Percentiles rank a stretch among this genome's conserved stretches.
Evolutionary conservation across 2,113 vertebrate genomes (phyloP).

Genomic region (Brachyistius frenatus): DNA sequence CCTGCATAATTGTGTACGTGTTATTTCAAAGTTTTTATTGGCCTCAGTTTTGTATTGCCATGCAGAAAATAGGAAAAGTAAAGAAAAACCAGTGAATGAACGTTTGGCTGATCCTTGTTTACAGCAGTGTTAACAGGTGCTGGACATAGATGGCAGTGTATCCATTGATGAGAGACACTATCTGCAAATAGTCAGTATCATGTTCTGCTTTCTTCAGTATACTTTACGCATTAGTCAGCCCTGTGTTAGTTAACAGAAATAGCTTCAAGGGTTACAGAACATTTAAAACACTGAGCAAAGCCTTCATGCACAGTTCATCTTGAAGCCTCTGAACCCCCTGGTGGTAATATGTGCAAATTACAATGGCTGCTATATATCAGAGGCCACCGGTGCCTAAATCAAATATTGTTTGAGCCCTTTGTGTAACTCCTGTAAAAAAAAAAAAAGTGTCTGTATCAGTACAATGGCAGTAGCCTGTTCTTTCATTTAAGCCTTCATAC

Average conservation of each 20-base stretch:
- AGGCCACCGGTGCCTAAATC: constrained; percentile 11
- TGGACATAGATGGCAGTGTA: no score
- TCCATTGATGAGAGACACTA: background rate
- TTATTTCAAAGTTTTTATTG: no score
- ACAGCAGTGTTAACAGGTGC: no score
- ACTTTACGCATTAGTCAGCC: constrained; percentile 2
- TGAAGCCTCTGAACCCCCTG: constrained; percentile 55
- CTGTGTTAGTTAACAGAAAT: constrained; percentile 2
- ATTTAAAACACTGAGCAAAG: background rate
- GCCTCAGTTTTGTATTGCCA: no score
- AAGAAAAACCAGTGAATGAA: no score
- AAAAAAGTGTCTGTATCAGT: constrained; percentile 1
- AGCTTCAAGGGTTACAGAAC: background rate
- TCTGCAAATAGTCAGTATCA: background rate
- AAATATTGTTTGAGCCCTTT: constrained; percentile 41
- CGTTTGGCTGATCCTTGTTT: no score
- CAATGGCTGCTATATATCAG: constrained; percentile 25
- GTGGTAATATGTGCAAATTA: constrained; percentile 59
- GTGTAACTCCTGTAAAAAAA: constrained; percentile 15
- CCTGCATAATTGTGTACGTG: no score
- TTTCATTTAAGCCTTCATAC: constrained; percentile 52
- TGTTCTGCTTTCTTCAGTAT: background rate
- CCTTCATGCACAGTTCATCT: constrained; percentile 12
- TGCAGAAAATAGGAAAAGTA: no score
- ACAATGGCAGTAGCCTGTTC: constrained; percentile 14